These are phyloP conservation scores for Cololabis saira DNA, from an alignment of 2,113 vertebrate species.

Conservation along the genomic window DNA sequence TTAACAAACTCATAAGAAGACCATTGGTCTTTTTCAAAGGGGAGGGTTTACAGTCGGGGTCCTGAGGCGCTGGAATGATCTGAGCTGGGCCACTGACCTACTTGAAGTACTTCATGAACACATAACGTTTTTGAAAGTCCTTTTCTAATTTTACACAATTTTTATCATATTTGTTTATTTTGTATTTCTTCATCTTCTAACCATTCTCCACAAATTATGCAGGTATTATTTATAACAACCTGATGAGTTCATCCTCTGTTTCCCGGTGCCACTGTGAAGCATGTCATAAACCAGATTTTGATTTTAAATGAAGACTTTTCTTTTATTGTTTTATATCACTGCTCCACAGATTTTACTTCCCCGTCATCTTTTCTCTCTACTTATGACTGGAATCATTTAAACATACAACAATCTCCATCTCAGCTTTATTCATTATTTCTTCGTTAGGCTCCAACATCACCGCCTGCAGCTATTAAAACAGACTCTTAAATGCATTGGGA, in stretches of 20 bases:
- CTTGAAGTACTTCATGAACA: neutral
- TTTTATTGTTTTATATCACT: neutral
- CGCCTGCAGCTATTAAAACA: conserved; percentile 20
- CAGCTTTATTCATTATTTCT: conserved; percentile 33
- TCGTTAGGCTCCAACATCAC: conserved; percentile 4
- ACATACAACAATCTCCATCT: conserved; percentile 30
- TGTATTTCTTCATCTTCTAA: no score
- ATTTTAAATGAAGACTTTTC: neutral
- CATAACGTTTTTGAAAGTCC: neutral
- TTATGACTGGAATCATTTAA: conserved; percentile 13
- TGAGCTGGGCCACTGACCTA: neutral
- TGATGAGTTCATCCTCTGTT: no score
- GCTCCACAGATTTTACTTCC: neutral
- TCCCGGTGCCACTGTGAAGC: neutral
- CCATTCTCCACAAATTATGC: no score
- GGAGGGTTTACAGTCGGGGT: neutral
- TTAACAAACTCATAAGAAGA: neutral
- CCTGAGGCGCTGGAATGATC: neutral
- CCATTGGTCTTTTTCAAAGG: conserved; percentile 14
- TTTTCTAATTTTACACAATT: no score
- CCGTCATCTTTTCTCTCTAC: neutral
- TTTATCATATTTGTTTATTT: no score
- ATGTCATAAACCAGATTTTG: neutral
- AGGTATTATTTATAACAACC: neutral
- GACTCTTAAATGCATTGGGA: conserved; percentile 6